Base-by-base conservation (phyloP, 2,797 vertebrate genomes). In the Dallia pectoralis region DNA sequence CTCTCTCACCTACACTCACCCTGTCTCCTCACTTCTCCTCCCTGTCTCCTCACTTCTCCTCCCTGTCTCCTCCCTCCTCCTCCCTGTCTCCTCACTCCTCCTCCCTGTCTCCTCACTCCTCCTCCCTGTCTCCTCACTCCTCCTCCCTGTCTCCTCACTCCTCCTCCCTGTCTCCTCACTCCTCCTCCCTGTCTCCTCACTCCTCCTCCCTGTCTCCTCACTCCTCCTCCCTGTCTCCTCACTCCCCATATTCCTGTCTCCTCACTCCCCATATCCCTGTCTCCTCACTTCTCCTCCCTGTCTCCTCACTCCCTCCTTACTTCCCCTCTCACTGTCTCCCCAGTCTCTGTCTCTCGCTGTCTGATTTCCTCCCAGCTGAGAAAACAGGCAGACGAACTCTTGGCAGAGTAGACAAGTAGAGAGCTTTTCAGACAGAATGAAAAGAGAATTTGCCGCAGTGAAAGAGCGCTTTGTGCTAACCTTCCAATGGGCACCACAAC, bases 401-500 rank as follows among this genome's bases (percentile, higher is more conserved):
- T 92, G 91, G 90, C 90, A 90, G 79, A 81, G 51, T 70, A 86
- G 87, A 85, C 79, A 81, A 81, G 65, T 79, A 66, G 59, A 81
- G 63, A 65, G 72, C 72, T 74, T 78, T 78, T 78, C 72, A 72
- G 76, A 69, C 29, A 27, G 25, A 71, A 19, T 71, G 64, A 78
- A 78, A 78, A 78, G 63, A 69, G 49, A 78, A 51, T 79, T 81
- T 64, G 77, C 75, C 49, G 70, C 79, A 72, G 83, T 90, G 86
- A 93, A 92, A 91, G 87, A 83, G 76, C 74, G 80, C 88, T 88
- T 91, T 91, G 89, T 92, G 85, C 86, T 80, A 62, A 72, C 76
- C 75, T 78, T 85, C 70, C 77, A 81, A 79, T 74, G 83, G 79
- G 16, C 22, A 11, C 6, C 1, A 18, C 22, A 14, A 25, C 9